Evolutionary conservation across 2,888 invertebrate genomes (phyloP).

Genomic region (Bugulina stolonifera): DNA sequence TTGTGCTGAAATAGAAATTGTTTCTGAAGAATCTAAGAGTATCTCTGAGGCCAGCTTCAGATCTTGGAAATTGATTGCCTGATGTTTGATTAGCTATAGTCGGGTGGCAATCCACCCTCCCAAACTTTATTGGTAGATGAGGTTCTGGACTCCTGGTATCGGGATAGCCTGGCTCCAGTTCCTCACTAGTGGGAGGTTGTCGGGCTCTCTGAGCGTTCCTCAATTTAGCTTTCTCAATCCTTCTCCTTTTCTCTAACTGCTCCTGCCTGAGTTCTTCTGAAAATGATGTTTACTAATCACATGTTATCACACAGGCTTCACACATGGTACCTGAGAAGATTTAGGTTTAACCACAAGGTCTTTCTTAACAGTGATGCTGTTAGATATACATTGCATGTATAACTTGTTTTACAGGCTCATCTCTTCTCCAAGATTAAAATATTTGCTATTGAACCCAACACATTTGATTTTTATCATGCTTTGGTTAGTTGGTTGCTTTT

Average conservation of each 20-base stretch:
- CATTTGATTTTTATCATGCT: too few species aligned
- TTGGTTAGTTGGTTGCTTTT: too few species aligned
- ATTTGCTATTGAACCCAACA: too few species aligned
- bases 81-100: conserved; percentile 6
- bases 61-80: background rate
- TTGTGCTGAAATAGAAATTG: conserved; percentile 14
- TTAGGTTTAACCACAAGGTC: too few species aligned
- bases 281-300: too few species aligned
- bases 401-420: too few species aligned
- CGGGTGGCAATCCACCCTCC: conserved; percentile 23
- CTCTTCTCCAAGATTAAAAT: too few species aligned
- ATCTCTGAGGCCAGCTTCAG: background rate
- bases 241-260: background rate
- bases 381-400: too few species aligned
- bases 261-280: conserved; percentile 12
- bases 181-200: background rate
- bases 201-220: background rate
- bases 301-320: too few species aligned
- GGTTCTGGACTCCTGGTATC: background rate
- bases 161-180: background rate
- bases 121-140: background rate
- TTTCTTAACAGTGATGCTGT: too few species aligned
- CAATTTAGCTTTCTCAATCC: background rate
- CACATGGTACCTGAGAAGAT: too few species aligned
- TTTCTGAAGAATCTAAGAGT: conserved; percentile 7